Evolutionary conservation across 1,140 invertebrate genomes (phyloP).

Genomic region (Drosophila lini): DNA sequence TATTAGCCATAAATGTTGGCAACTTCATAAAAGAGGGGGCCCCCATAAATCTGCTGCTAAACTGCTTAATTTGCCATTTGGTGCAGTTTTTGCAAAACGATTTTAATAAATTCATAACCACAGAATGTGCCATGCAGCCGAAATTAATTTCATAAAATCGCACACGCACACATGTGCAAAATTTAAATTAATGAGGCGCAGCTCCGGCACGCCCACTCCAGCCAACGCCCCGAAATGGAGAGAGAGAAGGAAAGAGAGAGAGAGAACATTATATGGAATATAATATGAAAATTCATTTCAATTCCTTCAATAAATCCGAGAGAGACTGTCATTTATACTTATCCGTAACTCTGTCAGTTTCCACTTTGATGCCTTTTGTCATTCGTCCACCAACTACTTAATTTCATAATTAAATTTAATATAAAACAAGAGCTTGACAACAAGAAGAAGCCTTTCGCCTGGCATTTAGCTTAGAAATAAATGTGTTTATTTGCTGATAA

Average conservation of each 20-base stretch:
- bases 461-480: not conserved
- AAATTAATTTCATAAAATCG: constrained; percentile 51
- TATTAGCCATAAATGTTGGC: constrained; percentile 51
- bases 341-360: not conserved
- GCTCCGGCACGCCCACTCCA: constrained; percentile 4
- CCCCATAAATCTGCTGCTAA: constrained; percentile 42
- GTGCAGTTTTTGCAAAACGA: constrained; percentile 45
- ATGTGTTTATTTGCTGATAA: not conserved
- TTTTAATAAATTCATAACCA: constrained; percentile 54
- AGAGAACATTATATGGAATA: not conserved
- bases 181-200: constrained; percentile 48
- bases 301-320: not conserved
- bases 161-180: constrained; percentile 10
- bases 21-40: constrained; percentile 29
- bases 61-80: constrained; percentile 52
- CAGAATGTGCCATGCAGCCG: constrained; percentile 43
- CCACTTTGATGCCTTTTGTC: not conserved
- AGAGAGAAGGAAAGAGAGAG: not conserved
- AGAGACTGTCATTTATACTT: not conserved
- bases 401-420: not conserved
- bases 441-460: not conserved
- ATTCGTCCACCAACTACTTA: not conserved
- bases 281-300: constrained; percentile 15
- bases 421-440: not conserved
- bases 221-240: not conserved